Evolutionary conservation across 2,888 invertebrate genomes (phyloP), one percentile per base, ranked within the genome.

Genomic region (Apantesis nais): DNA sequence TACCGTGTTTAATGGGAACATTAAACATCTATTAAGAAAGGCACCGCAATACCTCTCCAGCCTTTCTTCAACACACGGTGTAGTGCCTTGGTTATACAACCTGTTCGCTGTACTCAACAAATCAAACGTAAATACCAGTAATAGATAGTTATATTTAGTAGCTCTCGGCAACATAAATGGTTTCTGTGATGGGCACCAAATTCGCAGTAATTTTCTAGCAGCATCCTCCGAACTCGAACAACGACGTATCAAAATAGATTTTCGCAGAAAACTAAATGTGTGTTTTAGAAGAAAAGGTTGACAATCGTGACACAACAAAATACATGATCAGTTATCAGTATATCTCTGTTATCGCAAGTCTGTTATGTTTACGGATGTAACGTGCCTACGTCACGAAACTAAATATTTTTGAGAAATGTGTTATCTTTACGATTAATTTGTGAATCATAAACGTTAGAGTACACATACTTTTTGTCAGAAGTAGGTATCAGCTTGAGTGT

Each of bases 401-500:
- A 67, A 62, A 70, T 70, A 44, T 66, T 70, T 66, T 68, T n/a
- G 25, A 65, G 48, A 44, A 65, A 29, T 19, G 1, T 61, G 14
- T 66, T 66, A 66, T 66, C 44, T 37, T 25, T 69, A n/a, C 48
- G 37, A 61, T 64, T 69, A 60, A 48, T 65, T 61, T 25, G 48
- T 60, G 48, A 70, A 61, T 65, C 34, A 69, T 65, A 65, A 65
- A 25, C 22, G 52, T 16, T 39, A 1, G 12, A 58, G 16, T 1
- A 66, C 29, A 29, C 25, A 29, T 29, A 34, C 25, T 65, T 64
- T 64, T 68, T 68, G 25, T 52, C 16, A 44, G 12, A 62, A 44
- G 48, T 14, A 52, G 48, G 52, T 52, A 62, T 52, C 68, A 52
- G 55, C 19, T 37, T 29, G n/a, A 61, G 25, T 44, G 39, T 55